Conservation (phyloP, 2,888 invertebrate genomes). For the Meloe dianella region DNA sequence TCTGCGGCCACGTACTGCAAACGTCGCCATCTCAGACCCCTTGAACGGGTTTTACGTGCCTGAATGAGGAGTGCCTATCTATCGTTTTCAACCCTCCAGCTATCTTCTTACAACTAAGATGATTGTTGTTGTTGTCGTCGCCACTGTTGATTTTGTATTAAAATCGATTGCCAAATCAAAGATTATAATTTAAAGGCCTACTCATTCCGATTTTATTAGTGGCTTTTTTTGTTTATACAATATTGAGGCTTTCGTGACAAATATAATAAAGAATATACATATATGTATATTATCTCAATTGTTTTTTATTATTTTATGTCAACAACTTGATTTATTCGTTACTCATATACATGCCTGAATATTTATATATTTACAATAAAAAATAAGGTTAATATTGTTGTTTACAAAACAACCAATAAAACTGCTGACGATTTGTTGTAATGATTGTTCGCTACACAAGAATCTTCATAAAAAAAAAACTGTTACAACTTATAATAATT, state of each 20-base stretch:
- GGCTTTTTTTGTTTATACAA: background rate
- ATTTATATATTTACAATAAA: background rate
- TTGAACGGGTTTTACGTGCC: conserved; percentile 36
- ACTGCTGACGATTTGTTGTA: too few relatives aligned
- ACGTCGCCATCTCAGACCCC: conserved; percentile 29
- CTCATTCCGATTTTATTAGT: background rate
- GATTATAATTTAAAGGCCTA: background rate
- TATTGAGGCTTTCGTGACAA: background rate
- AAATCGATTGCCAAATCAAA: background rate
- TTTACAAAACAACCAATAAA: background rate
- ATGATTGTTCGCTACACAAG: background rate
- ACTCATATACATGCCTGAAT: background rate
- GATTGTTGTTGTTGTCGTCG: background rate
- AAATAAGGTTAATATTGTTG: background rate
- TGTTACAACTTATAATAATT: conserved; percentile 11
- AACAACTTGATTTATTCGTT: background rate
- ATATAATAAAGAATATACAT: background rate
- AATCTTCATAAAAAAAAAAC: background rate
- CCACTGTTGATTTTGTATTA: conserved; percentile 11
- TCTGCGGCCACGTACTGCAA: conserved; percentile 32
- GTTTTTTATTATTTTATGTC: background rate
- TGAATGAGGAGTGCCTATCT: conserved; percentile 31
- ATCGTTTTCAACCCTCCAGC: conserved; percentile 32
- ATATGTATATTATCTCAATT: background rate
- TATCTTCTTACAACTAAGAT: conserved; percentile 19